These are phyloP conservation scores for human DNA, from an alignment of 2,113 vertebrate species.

Conservation along the genomic window DNA sequence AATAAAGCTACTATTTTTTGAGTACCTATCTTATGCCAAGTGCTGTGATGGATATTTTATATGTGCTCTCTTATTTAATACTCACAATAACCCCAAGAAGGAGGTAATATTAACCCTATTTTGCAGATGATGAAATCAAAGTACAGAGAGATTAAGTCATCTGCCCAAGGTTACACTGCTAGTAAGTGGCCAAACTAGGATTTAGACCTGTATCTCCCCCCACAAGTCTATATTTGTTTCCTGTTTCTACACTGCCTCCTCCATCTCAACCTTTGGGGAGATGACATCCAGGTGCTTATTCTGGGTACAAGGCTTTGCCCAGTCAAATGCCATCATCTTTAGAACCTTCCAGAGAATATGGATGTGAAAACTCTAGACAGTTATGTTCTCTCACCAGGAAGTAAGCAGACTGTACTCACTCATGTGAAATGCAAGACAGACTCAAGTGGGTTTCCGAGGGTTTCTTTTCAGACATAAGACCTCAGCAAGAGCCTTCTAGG, in stretches of 20 bases:
- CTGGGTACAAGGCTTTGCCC: background rate
- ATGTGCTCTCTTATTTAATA: constrained; percentile 7
- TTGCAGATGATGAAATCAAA: background rate
- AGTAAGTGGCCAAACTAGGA: background rate
- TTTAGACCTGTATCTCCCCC: background rate
- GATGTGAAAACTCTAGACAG: background rate
- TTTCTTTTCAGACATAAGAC: background rate
- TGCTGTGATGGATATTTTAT: constrained; percentile 16
- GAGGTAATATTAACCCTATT: background rate
- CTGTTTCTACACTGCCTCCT: background rate
- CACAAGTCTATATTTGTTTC: background rate
- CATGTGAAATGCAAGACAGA: background rate
- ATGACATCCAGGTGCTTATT: background rate
- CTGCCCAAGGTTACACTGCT: background rate
- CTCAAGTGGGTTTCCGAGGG: background rate
- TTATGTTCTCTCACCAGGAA: background rate
- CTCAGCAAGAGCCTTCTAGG: background rate
- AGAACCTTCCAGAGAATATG: background rate
- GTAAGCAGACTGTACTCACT: background rate
- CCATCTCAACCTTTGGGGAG: background rate
- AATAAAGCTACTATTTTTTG: constrained; percentile 45
- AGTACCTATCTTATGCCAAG: constrained; percentile 51
- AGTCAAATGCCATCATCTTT: background rate
- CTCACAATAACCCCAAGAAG: background rate
- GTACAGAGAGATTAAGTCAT: background rate